phyloP scores from a whole-genome alignment of 1,140 invertebrate genomes.

The Lepeophtheirus salmonis region DNA sequence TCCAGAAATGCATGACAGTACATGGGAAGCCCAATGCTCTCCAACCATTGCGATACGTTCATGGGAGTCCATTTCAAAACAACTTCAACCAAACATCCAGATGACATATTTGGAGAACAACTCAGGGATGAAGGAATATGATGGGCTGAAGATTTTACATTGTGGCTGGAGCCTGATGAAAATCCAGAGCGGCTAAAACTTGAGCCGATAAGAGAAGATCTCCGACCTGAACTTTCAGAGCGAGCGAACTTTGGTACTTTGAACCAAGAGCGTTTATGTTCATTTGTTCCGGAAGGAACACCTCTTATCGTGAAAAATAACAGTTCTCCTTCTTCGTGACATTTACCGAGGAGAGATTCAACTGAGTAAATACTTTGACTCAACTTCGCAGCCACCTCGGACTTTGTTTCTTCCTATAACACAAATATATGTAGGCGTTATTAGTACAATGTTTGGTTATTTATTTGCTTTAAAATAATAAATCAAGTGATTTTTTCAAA shows the following conservation, averaged over 20 bases:
- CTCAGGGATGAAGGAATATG: not conserved
- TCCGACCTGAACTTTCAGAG: not conserved
- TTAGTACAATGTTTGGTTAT: no score
- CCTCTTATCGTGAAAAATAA: constrained; percentile 11
- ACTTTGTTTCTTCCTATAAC: not conserved
- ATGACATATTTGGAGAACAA: no score
- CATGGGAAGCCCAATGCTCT: constrained; percentile 62
- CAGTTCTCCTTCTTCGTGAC: constrained; percentile 14
- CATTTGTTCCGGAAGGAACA: not conserved
- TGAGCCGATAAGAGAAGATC: not conserved
- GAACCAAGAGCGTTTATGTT: not conserved
- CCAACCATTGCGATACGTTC: constrained; percentile 55
- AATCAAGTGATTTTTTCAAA: no score
- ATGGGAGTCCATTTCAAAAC: constrained; percentile 33
- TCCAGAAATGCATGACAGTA: constrained; percentile 56
- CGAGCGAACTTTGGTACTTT: not conserved
- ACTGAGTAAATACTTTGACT: constrained; percentile 14
- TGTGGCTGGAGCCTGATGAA: not conserved
- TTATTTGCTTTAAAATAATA: no score
- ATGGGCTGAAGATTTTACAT: no score
- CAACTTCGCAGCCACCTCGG: not conserved
- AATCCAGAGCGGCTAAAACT: no score
- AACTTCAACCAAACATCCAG: constrained; percentile 19
- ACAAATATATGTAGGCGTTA: no score
- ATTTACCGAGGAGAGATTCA: constrained; percentile 11